Conservation (phyloP, 2,113 vertebrate genomes). For the Brienomyrus longianalis region DNA sequence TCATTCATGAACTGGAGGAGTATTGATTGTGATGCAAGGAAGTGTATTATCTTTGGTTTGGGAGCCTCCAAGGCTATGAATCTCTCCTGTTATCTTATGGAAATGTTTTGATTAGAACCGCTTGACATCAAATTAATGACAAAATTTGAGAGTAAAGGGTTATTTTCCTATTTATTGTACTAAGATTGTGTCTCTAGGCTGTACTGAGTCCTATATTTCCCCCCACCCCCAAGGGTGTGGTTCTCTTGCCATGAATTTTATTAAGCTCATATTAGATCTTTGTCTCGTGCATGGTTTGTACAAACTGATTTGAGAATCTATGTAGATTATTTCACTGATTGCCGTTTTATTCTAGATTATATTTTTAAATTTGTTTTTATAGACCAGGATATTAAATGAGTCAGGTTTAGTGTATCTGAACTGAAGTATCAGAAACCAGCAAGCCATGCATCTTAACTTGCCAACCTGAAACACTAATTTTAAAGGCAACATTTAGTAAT, state of each 20-base stretch:
- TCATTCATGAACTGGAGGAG: not conserved
- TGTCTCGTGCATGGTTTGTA: not conserved
- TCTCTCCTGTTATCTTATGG: not conserved
- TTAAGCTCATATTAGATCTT: not conserved
- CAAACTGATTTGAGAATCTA: not conserved
- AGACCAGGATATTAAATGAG: not conserved
- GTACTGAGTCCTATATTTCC: not conserved
- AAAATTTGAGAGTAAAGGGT: not conserved
- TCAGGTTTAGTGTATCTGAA: not conserved
- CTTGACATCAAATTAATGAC: conserved; percentile 14
- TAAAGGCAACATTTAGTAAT: not conserved
- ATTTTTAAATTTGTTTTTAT: not conserved
- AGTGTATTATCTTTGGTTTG: not conserved
- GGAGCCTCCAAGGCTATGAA: not conserved
- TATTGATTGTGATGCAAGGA: conserved; percentile 22
- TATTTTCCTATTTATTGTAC: conserved; percentile 19
- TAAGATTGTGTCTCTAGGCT: conserved; percentile 7
- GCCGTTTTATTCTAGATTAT: not conserved
- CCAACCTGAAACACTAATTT: not conserved
- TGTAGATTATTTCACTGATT: not conserved
- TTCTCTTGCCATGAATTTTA: not conserved
- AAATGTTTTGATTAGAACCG: conserved; percentile 12
- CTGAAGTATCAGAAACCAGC: not conserved
- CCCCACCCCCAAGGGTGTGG: not conserved
- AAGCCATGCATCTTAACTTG: not conserved